Evolutionary conservation across 2,113 vertebrate species (phyloP), one percentile per base, ranked within the genome.

Genomic region (Sphyrna mokarran): DNA sequence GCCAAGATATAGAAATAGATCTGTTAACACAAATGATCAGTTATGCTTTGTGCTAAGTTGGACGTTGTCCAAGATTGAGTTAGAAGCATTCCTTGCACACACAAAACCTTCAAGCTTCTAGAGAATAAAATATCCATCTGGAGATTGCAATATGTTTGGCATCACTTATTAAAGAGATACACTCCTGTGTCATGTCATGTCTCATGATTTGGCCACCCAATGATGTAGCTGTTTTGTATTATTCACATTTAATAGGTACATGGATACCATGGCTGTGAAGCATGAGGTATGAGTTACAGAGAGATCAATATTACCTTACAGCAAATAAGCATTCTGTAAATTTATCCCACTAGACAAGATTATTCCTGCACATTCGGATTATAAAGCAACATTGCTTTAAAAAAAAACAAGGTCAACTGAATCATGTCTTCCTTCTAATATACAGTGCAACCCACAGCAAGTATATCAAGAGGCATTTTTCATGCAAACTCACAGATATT

Each of bases 401-500:
- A 66, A 11, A 37, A 61, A 93, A 93, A 33, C 29, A 40, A 22
- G 40, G 23, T 23, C 16, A 86, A 68, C n/a, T 14, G 5, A 93
- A 93, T 68, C 14, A n/a, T 37, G 90, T 22, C 66, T 43, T 9
- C 1, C 37, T 94, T 66, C 37, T 40, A 94, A 68, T 69, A 40
- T 14, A 29, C 72, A 43, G 58, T 61, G 48, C 54, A 90, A 61
- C 48, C 23, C 93, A 26, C 66, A 69, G 61, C 33, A 66, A 93
- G 20, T 93, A 40, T 66, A 8, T 70, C 68, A 14, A 26, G 66
- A 26, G 66, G 3, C 16, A 4, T 2, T 72, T 95, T 26, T 33
- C 11, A 54, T 72, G 37, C 18, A 66, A 87, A 97, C 97, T 97
- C 96, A 97, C 97, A 97, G 97, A 96, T 97, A 97, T 96, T 97